Conservation (phyloP, 2,113 vertebrate genomes). For the Anoplopoma fimbria region DNA sequence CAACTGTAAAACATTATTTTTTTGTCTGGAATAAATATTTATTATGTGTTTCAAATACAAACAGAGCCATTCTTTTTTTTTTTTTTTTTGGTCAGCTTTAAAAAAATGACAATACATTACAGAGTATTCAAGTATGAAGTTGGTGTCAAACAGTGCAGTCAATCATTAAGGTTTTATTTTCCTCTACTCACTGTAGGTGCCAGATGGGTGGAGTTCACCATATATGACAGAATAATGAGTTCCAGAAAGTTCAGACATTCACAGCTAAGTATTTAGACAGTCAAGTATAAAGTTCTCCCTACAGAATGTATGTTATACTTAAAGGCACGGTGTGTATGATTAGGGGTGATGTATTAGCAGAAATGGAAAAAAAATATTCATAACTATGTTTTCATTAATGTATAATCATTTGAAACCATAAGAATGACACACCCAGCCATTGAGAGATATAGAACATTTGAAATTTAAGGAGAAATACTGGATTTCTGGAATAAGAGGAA, state of each 20-base stretch:
- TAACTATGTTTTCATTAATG: not conserved
- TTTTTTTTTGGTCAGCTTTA: not conserved
- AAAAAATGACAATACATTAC: not conserved
- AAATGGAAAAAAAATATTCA: not conserved
- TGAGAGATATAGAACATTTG: not conserved
- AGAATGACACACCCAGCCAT: not conserved
- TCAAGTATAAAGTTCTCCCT: slow-evolving; percentile 14
- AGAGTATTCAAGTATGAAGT: not conserved
- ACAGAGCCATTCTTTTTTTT: not conserved
- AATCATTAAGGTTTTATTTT: slow-evolving; percentile 19
- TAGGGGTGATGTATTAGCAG: not conserved
- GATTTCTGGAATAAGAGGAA: too few relatives aligned
- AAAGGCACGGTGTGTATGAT: not conserved
- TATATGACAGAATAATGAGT: slow-evolving; percentile 38
- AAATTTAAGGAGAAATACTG: slow-evolving; percentile 14
- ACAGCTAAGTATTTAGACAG: slow-evolving; percentile 17
- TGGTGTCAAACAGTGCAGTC: slow-evolving; percentile 1
- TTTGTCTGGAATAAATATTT: slow-evolving; percentile 84
- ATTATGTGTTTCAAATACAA: slow-evolving; percentile 79
- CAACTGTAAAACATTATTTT: slow-evolving; percentile 78
- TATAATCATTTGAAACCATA: not conserved
- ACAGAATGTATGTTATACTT: slow-evolving; percentile 1
- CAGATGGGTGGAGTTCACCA: slow-evolving; percentile 18
- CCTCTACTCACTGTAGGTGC: not conserved
- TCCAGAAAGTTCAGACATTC: slow-evolving; percentile 19